phyloP scores from a whole-genome alignment of 1,140 invertebrate genomes.

The Procambarus clarkii region DNA sequence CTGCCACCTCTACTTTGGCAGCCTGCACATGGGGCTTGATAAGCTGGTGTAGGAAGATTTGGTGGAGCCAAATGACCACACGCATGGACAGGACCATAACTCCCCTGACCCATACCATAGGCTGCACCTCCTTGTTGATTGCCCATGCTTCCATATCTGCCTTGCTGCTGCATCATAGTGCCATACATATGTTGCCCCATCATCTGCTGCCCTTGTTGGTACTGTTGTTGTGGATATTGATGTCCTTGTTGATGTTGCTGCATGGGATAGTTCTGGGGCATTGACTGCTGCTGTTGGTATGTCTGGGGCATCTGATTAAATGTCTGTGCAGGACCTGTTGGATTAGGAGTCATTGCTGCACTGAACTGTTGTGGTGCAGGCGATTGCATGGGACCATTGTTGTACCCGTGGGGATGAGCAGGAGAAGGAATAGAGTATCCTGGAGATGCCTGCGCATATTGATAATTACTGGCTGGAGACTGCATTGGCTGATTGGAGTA shows the following conservation, averaged over 20 bases:
- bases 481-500: constrained; percentile 70
- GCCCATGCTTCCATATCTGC: constrained; percentile 36
- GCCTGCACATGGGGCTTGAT: constrained; percentile 66
- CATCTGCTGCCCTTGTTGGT: constrained; percentile 72
- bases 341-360: constrained; percentile 44
- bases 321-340: constrained; percentile 37
- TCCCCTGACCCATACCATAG: constrained; percentile 59
- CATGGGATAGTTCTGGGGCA: constrained; percentile 73
- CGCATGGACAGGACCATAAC: constrained; percentile 67
- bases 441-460: constrained; percentile 65
- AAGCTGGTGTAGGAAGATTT: constrained; percentile 61
- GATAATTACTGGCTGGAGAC: constrained; percentile 64
- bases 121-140: constrained; percentile 30
- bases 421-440: constrained; percentile 66
- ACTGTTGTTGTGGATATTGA: constrained; percentile 75
- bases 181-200: constrained; percentile 69
- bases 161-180: constrained; percentile 69
- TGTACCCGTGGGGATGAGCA: constrained; percentile 52
- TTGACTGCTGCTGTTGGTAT: constrained; percentile 73
- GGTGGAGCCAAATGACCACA: constrained; percentile 72
- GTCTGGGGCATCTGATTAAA: constrained; percentile 71
- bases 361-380: constrained; percentile 77
- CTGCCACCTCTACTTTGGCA: constrained; percentile 61
- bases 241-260: constrained; percentile 75
- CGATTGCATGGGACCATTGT: constrained; percentile 79